phyloP scores from a whole-genome alignment of 2,113 vertebrate genomes.

The Myrmophylax atrothorax region DNA sequence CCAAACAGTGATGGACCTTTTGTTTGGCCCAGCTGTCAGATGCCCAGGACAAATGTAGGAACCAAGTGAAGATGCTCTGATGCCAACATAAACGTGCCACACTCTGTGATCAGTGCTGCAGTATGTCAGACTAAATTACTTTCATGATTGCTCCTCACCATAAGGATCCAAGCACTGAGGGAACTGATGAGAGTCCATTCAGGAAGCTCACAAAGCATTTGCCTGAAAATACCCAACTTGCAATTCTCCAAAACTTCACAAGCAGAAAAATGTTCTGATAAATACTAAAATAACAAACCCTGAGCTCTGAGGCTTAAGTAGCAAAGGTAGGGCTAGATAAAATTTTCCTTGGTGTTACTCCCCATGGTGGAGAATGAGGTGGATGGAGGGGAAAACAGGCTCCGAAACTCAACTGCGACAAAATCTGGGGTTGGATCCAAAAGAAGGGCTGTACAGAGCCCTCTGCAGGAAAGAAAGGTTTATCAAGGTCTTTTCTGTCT shows the following conservation, averaged over 20 bases:
- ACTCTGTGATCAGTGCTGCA: not conserved
- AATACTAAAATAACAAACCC: not conserved
- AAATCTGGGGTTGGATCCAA: constrained; percentile 17
- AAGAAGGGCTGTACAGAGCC: not conserved
- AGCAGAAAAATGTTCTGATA: not conserved
- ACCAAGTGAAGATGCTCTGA: not conserved
- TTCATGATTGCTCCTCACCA: not conserved
- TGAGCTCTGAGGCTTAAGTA: not conserved
- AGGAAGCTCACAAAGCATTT: not conserved
- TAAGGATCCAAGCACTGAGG: not conserved
- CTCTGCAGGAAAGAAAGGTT: constrained; percentile 1
- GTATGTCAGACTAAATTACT: not conserved
- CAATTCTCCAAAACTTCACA: not conserved
- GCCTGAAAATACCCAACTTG: not conserved
- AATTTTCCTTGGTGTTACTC: not conserved
- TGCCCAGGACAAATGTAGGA: not conserved
- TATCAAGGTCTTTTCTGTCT: constrained; percentile 52
- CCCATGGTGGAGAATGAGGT: not conserved
- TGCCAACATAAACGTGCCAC: not conserved
- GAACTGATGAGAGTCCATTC: not conserved
- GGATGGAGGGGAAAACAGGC: not conserved
- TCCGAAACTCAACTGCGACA: not conserved
- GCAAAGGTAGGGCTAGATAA: not conserved
- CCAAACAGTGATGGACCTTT: not conserved
- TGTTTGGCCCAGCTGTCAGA: not conserved